Evolutionary conservation across 2,797 vertebrate genomes (phyloP), one percentile per base, ranked within the genome.

Genomic region (Melanotaenia boesemani): DNA sequence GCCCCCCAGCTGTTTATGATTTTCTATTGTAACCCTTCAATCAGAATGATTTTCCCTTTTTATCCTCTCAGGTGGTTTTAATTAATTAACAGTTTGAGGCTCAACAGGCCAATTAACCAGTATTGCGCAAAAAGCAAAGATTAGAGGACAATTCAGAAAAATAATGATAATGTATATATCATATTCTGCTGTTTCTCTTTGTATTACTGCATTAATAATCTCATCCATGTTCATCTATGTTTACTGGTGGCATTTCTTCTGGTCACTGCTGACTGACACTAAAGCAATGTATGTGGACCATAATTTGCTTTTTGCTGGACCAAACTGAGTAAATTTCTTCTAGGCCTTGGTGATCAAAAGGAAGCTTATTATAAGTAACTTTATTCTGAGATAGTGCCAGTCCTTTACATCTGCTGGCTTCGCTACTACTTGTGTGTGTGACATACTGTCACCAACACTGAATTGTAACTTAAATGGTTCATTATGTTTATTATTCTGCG

Each of bases 31-130:
- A 63, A 24, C 20, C 1, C 54, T 48, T 20, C 54, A 61, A 48
- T 63, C 12, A 30, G 22, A 55, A 18, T 16, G 16, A 63, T 37
- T n/a, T 70, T 24, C n/a, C 32, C 13, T n/a, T 55, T 15, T 26
- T 8, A 74, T 28, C 7, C 41, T 56, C 32, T 63, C 28, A 63
- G 50, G 48, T 37, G 32, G 16, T 34, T 58, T 62, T 62, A 30
- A 54, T n/a, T 41, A 54, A 41, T 28, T 28, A n/a, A 54, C 2
- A 15, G 48, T 36, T 54, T 50, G 13, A 48, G 9, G 44, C 44
- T 32, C 24, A 69, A 58, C 4, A 46, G 39, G 39, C 22, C 24
- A 48, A 22, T 41, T 5, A 52, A 20, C 13, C 8, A 36, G 18
- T 20, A 37, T 28, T 28, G 9, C 22, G 50, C 24, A 62, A 48